Base-by-base conservation (phyloP, 2,113 vertebrate genomes). In the Neolamprologus caudopunctatus region DNA sequence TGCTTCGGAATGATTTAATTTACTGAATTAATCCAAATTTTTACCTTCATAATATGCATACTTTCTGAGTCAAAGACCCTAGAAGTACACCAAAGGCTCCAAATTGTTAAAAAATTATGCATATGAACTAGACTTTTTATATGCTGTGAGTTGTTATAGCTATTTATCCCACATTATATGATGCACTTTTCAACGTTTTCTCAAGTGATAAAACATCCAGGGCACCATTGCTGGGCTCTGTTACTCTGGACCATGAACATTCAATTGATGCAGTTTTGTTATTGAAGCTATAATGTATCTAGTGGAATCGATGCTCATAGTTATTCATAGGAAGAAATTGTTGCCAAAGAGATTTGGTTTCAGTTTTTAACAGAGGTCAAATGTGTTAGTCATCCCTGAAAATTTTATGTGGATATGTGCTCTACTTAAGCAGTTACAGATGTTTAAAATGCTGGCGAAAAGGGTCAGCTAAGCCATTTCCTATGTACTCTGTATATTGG, bases 391-490 rank as follows among this genome's bases (percentile, higher is more conserved):
- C 26, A 31, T 31, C 73, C 45, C 26, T 51, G 73, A 78, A 78
- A 31, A 1, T 51, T 4, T 33, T 26, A 13, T 33, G 45, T 31
- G 17, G 45, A 50, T 50, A n/a, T 33, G 42, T 28, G 24, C 42
- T 31, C 14, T 1, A 50, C 45, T 33, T 33, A 31, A 78, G 45
- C 24, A 50, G 0, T 50, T 78, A 19, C 8, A 19, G 6, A 19
- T 11, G 9, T 50, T 50, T 12, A 78, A 50, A 50, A 78, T 78
- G 0, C 26, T 33, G 73, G 37, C 0, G 28, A 0, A 26, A 19
- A 47, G 10, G 1, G 21, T 47, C 42, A 73, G 14, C 24, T 47
- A 47, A 50, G 16, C 26, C 16, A 78, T 16, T 28, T 33, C 26
- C 42, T 0, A 8, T 31, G 10, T 78, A 51, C 45, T 31, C 17